These are phyloP conservation scores for Cetoscarus ocellatus DNA, from an alignment of 2,797 vertebrate species.

Conservation along the genomic window DNA sequence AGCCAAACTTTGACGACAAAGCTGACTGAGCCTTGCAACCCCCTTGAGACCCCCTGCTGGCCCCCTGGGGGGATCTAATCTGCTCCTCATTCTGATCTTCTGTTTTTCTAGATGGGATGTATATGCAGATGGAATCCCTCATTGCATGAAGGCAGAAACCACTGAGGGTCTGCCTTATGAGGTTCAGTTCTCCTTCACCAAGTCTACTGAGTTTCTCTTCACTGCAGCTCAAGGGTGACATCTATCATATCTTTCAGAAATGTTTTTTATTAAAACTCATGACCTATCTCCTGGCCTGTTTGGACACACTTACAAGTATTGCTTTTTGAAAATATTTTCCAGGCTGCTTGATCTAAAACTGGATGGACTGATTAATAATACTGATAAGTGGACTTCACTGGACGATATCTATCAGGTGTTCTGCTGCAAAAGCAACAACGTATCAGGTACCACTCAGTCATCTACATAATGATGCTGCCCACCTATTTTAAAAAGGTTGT, in stretches of 20 bases:
- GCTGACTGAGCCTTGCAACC: too few species aligned
- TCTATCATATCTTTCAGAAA: not conserved
- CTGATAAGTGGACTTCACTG: slow-evolving; percentile 39
- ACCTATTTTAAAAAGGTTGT: not conserved
- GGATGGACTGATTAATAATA: slow-evolving; percentile 8
- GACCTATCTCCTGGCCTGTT: not conserved
- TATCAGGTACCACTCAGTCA: slow-evolving; percentile 49
- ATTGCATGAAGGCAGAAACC: slow-evolving; percentile 9
- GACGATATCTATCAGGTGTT: slow-evolving; percentile 44
- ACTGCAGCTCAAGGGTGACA: slow-evolving; percentile 44
- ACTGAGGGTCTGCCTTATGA: slow-evolving; percentile 42
- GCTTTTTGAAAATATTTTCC: not conserved
- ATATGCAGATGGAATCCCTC: slow-evolving; percentile 45
- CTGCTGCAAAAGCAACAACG: slow-evolving; percentile 23
- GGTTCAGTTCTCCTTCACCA: slow-evolving; percentile 71
- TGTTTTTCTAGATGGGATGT: slow-evolving; percentile 50
- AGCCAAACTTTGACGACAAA: too few species aligned
- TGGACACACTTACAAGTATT: not conserved
- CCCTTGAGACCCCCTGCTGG: too few species aligned
- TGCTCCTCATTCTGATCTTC: not conserved
- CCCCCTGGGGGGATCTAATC: too few species aligned
- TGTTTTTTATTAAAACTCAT: not conserved
- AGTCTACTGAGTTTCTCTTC: slow-evolving; percentile 30
- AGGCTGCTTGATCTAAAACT: slow-evolving; percentile 58
- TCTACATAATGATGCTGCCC: not conserved